A percentile compares a stretch with the other conserved stretches of the same genome.
Evolutionary conservation across 1,140 invertebrate species (phyloP).

Genomic region (Littorina saxatilis): DNA sequence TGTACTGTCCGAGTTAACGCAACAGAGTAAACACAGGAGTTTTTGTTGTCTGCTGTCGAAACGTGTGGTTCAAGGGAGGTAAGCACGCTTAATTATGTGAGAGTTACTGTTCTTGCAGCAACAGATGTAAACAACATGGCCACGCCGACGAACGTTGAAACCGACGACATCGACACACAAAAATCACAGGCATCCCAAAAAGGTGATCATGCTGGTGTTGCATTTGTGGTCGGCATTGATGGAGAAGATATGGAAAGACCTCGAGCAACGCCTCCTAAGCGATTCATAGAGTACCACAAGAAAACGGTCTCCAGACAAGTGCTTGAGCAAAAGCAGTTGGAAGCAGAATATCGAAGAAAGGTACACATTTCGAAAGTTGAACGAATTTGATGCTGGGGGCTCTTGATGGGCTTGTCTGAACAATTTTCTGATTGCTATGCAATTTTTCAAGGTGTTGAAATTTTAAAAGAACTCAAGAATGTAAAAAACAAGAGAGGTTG

Average conservation of each 20-base stretch:
- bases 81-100: neutral
- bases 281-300: conserved; percentile 29
- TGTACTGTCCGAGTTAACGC: too few relatives aligned
- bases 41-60: too few relatives aligned
- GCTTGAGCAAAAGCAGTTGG: conserved; percentile 40
- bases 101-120: neutral
- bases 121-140: neutral
- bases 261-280: neutral
- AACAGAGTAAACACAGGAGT: too few relatives aligned
- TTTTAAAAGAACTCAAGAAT: too few relatives aligned
- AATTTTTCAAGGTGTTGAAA: too few relatives aligned
- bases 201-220: conserved; percentile 36
- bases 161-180: conserved; percentile 38
- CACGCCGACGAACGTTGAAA: conserved; percentile 41
- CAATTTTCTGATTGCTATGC: too few relatives aligned
- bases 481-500: too few relatives aligned
- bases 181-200: neutral
- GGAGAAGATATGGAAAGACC: neutral
- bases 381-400: too few relatives aligned
- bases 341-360: conserved; percentile 49
- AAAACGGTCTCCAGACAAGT: conserved; percentile 37
- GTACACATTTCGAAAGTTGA: too few relatives aligned
- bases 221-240: conserved; percentile 13
- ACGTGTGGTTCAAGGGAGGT: too few relatives aligned
- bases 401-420: too few relatives aligned